These are phyloP conservation scores for Homarus americanus DNA, from an alignment of 1,140 invertebrate species.

Conservation along the genomic window DNA sequence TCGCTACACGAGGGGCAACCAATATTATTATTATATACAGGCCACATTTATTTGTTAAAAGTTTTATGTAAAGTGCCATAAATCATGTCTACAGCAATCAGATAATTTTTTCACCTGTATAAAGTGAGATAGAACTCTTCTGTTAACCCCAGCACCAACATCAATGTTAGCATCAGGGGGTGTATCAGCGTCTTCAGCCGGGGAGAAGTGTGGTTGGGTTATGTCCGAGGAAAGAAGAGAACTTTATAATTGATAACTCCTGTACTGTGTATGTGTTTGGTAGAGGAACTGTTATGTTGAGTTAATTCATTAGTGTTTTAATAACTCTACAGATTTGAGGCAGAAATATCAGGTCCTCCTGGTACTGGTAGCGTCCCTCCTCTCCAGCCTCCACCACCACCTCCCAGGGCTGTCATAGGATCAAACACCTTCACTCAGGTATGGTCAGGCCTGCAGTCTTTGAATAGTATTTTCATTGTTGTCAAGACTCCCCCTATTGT, in stretches of 20 bases:
- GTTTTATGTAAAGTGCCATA: no score
- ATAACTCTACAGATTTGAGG: constrained; percentile 44
- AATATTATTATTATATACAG: no score
- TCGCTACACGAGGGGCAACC: no score
- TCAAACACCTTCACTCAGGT: constrained; percentile 55
- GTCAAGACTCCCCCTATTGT: no score
- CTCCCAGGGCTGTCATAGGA: constrained; percentile 47
- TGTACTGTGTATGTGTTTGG: not conserved
- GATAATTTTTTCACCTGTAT: no score
- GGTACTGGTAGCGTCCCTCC: constrained; percentile 8
- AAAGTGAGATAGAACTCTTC: no score
- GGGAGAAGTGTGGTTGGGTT: not conserved
- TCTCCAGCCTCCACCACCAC: constrained; percentile 37
- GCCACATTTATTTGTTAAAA: no score
- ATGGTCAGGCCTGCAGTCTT: no score
- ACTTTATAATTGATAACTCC: not conserved
- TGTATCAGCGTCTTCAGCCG: not conserved
- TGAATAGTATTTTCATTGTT: no score
- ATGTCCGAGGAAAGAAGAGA: not conserved
- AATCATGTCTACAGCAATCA: no score
- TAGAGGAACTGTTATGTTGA: not conserved
- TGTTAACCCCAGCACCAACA: no score
- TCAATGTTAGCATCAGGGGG: not conserved
- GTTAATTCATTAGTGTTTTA: not conserved
- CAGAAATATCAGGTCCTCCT: constrained; percentile 60